Conservation (phyloP, 2,797 vertebrate genomes). For the Columba guinea region DNA sequence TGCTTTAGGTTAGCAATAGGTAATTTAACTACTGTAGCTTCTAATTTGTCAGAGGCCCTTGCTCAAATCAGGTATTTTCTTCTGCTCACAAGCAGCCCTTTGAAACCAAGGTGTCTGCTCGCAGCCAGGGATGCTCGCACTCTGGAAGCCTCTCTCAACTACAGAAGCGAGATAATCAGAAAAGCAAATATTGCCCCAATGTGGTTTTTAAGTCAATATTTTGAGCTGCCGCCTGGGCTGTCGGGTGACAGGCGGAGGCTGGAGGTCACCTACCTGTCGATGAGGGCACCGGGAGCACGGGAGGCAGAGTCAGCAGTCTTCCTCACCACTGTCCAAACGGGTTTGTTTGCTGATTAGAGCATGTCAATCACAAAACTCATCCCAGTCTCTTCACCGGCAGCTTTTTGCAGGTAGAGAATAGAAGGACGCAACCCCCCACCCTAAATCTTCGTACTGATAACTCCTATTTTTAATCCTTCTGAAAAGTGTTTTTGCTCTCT, state of each 20-base stretch:
- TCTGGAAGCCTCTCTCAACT: conserved; percentile 1
- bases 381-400: neutral
- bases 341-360: conserved; percentile 1
- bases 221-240: conserved; percentile 6
- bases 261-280: conserved; percentile 57
- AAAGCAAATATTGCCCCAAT: conserved; percentile 26
- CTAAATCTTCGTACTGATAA: neutral
- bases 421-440: neutral
- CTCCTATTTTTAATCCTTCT: neutral
- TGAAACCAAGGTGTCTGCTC: neutral
- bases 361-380: neutral
- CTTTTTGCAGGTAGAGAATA: neutral
- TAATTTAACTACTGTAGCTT: neutral
- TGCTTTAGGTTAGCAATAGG: neutral
- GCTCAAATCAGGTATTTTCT: neutral
- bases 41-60: neutral
- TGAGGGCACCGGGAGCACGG: neutral
- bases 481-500: neutral
- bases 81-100: neutral
- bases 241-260: neutral
- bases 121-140: neutral
- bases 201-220: conserved; percentile 35
- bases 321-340: neutral
- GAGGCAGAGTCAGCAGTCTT: conserved; percentile 10
- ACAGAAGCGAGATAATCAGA: conserved; percentile 1